These are phyloP conservation scores for Danaus chrysippus DNA, from an alignment of 2,888 invertebrate genomes.

Conservation along the genomic window DNA sequence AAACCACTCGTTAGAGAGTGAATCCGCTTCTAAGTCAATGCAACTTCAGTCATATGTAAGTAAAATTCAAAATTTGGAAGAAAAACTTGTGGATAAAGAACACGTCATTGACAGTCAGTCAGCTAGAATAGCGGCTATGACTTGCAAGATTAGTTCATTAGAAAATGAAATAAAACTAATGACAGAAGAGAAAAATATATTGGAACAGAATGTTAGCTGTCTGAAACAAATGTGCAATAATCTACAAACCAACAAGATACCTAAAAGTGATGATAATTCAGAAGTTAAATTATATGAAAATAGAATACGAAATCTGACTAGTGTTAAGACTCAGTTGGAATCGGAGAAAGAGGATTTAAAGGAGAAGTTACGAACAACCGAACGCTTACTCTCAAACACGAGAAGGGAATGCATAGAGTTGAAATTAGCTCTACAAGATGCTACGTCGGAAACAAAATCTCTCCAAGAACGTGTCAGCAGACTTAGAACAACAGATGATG, in stretches of 20 bases:
- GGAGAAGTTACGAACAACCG: conserved; percentile 78
- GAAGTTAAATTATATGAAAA: conserved; percentile 71
- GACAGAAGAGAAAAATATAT: conserved; percentile 62
- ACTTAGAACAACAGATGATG: conserved; percentile 49
- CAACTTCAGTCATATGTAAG: conserved; percentile 72
- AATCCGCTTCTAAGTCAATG: conserved; percentile 83
- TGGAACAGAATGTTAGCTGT: conserved; percentile 66
- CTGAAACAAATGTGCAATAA: conserved; percentile 69
- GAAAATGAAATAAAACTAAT: conserved; percentile 70
- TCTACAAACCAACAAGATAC: conserved; percentile 51
- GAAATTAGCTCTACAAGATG: conserved; percentile 81
- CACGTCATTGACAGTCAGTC: conserved; percentile 62
- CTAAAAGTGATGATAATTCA: conserved; percentile 55
- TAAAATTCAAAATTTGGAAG: conserved; percentile 81
- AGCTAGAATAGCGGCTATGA: conserved; percentile 57
- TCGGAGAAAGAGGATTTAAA: conserved; percentile 80
- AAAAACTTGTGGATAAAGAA: conserved; percentile 76
- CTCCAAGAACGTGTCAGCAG: conserved; percentile 74
- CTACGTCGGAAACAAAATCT: conserved; percentile 80
- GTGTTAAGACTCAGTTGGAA: conserved; percentile 81
- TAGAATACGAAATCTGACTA: conserved; percentile 68
- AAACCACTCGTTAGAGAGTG: conserved; percentile 88
- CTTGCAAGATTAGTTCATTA: conserved; percentile 59
- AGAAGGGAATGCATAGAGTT: conserved; percentile 83
- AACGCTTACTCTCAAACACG: conserved; percentile 82